These are phyloP conservation scores for Ichneumoninae sp. DNA, from an alignment of 2,888 invertebrate species.

Conservation along the genomic window DNA sequence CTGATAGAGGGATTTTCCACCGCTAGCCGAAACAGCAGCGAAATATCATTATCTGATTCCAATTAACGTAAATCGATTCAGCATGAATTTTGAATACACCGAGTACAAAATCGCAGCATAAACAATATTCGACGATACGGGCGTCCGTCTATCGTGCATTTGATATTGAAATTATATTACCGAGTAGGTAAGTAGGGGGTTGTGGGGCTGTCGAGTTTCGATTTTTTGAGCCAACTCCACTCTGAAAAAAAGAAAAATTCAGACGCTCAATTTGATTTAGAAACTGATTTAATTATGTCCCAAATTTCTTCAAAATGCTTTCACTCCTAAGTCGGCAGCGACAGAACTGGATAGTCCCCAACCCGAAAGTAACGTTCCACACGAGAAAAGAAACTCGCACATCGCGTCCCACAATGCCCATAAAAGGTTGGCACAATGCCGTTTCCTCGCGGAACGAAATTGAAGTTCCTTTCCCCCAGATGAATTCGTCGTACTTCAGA, in stretches of 20 bases:
- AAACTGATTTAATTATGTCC: not conserved
- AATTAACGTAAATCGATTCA: not conserved
- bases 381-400: too few species aligned
- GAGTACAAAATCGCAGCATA: not conserved
- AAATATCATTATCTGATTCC: conserved; percentile 10
- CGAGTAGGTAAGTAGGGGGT: not conserved
- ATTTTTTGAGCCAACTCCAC: too few species aligned
- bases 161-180: not conserved
- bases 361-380: too few species aligned
- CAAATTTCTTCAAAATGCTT: not conserved
- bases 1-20: not conserved
- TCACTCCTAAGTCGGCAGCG: not conserved
- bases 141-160: not conserved
- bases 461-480: too few species aligned
- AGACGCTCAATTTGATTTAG: not conserved
- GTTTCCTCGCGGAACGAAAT: too few species aligned
- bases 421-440: too few species aligned
- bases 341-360: too few species aligned
- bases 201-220: not conserved
- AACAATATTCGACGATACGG: not conserved
- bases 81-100: conserved; percentile 5
- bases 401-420: too few species aligned
- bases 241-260: not conserved
- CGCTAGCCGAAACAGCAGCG: not conserved
- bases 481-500: too few species aligned